phyloP scores from a whole-genome alignment of 2,113 vertebrate species.

The Paralichthys olivaceus region DNA sequence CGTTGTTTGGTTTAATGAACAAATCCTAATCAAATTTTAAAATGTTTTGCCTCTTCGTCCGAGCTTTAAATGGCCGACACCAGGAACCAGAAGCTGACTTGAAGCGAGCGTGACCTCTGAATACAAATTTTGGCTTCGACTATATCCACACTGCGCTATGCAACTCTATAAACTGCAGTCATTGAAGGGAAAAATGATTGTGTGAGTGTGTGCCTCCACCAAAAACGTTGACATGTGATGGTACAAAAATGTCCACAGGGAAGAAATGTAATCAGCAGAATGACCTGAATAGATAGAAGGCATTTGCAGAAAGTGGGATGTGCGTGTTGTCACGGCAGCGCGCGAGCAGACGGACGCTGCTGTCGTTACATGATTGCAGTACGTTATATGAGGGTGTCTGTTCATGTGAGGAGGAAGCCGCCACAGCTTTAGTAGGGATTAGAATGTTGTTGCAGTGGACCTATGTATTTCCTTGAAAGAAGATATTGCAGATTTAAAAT shows the following conservation, averaged over 20 bases:
- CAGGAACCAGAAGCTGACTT: constrained; percentile 9
- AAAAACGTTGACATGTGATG: constrained; percentile 51
- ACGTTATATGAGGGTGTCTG: constrained; percentile 21
- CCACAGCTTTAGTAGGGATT: constrained; percentile 58
- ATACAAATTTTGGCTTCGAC: constrained; percentile 22
- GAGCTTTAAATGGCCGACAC: constrained; percentile 8
- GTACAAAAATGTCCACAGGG: constrained; percentile 59
- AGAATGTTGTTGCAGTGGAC: constrained; percentile 64
- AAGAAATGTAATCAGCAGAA: constrained; percentile 35
- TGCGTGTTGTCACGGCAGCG: constrained; percentile 15
- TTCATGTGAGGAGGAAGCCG: constrained; percentile 15
- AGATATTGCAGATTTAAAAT: constrained; percentile 46
- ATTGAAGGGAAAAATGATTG: constrained; percentile 35
- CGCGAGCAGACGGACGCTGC: constrained; percentile 2
- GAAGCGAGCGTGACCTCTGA: constrained; percentile 17
- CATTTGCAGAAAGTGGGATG: constrained; percentile 23
- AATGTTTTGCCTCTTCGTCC: too few relatives aligned
- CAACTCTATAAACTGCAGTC: constrained; percentile 57
- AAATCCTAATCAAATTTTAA: constrained; percentile 5
- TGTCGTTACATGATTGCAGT: constrained; percentile 11
- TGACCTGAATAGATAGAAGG: constrained; percentile 17
- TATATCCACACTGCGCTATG: constrained; percentile 57
- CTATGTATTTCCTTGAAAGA: constrained; percentile 59
- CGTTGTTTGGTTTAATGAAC: constrained; percentile 15
- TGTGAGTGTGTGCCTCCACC: constrained; percentile 50